Percentiles rank a stretch among this genome's conserved stretches.
Evolutionary conservation across 2,797 vertebrate species (phyloP).

Genomic region (Sebastes miniatus): DNA sequence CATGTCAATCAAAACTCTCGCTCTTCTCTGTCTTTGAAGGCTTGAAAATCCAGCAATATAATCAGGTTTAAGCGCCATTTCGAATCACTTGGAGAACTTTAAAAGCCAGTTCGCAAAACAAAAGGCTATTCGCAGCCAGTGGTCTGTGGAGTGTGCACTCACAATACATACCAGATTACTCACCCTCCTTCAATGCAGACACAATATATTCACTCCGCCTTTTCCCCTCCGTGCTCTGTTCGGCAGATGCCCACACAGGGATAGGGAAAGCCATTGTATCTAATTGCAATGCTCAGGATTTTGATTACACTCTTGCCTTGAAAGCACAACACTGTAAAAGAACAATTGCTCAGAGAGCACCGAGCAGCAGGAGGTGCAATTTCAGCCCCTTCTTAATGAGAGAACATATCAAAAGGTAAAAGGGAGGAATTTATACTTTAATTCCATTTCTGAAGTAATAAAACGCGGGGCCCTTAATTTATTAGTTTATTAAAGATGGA

Average conservation of each 20-base stretch:
- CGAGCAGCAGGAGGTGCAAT: conserved; percentile 80
- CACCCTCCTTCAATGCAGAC: conserved; percentile 66
- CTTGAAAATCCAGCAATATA: conserved; percentile 35
- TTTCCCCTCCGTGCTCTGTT: conserved; percentile 66
- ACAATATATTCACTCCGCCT: conserved; percentile 71
- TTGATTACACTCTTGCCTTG: conserved; percentile 82
- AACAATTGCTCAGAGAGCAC: conserved; percentile 83
- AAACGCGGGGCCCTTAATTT: conserved; percentile 69
- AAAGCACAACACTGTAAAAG: conserved; percentile 83
- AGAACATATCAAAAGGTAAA: conserved; percentile 81
- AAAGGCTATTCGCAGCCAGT: conserved; percentile 54
- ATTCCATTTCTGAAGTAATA: conserved; percentile 80
- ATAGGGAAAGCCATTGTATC: conserved; percentile 79
- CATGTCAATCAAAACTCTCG: conserved; percentile 52
- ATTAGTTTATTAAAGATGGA: conserved; percentile 79
- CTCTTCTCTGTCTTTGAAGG: conserved; percentile 30
- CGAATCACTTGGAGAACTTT: conserved; percentile 49
- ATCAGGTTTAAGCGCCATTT: conserved; percentile 46
- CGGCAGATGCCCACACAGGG: conserved; percentile 79
- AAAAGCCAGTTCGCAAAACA: conserved; percentile 61
- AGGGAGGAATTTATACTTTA: conserved; percentile 82
- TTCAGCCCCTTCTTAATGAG: conserved; percentile 79
- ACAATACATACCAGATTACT: conserved; percentile 71
- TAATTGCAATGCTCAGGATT: conserved; percentile 81
- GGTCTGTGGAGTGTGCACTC: conserved; percentile 57